phyloP scores from a whole-genome alignment of 2,113 vertebrate genomes.

The Campylorhamphus procurvoides region DNA sequence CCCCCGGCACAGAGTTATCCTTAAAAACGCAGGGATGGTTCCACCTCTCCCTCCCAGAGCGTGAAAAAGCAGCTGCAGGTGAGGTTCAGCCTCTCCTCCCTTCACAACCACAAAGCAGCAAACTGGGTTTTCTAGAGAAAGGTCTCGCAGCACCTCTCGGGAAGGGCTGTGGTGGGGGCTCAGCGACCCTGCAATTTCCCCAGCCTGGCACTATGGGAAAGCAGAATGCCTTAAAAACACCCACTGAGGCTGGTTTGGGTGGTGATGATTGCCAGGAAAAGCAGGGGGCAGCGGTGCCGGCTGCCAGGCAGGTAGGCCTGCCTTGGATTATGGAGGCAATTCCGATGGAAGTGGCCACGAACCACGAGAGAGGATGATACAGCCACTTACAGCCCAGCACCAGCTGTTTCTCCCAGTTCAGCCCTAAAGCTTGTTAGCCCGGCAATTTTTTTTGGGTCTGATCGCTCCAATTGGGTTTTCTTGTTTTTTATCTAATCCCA shows the following conservation, averaged over 20 bases:
- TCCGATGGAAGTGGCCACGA: slow-evolving; percentile 15
- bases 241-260: neutral
- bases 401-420: slow-evolving; percentile 47
- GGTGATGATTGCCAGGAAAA: neutral
- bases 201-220: neutral
- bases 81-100: neutral
- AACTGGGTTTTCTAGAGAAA: neutral
- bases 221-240: neutral
- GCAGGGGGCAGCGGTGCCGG: neutral
- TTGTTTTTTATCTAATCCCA: slow-evolving; percentile 49
- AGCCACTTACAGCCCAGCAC: slow-evolving; percentile 61
- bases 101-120: neutral
- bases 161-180: neutral
- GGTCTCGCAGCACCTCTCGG: slow-evolving; percentile 22
- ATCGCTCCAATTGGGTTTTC: slow-evolving; percentile 60
- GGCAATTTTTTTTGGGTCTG: neutral
- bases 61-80: neutral
- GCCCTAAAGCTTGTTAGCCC: slow-evolving; percentile 59
- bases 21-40: neutral
- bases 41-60: neutral
- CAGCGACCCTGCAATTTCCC: neutral
- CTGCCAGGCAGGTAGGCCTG: slow-evolving; percentile 12
- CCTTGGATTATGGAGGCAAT: slow-evolving; percentile 17
- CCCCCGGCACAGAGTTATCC: neutral
- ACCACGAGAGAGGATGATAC: slow-evolving; percentile 58